phyloP scores from a whole-genome alignment of 2,888 invertebrate species.

The Gymnosoma rotundatum region DNA sequence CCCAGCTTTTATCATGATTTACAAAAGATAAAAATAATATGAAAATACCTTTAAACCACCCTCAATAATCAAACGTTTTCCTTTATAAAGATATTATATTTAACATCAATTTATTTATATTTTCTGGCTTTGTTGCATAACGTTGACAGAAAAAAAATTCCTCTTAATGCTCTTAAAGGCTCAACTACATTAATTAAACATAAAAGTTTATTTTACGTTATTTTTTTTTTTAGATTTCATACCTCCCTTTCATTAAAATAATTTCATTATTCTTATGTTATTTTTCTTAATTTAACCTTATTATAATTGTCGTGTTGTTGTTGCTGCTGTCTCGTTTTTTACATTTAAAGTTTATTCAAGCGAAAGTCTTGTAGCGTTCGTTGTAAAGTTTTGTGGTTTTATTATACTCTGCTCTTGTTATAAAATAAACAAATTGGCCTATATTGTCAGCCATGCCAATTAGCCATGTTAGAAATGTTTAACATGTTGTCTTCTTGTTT shows the following conservation, averaged over 20 bases:
- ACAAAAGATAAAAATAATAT: no score
- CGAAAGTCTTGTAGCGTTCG: constrained; percentile 17
- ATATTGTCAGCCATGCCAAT: constrained; percentile 62
- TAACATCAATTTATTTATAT: background rate
- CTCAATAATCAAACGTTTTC: background rate
- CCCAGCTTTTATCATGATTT: background rate
- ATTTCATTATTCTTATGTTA: constrained; percentile 24
- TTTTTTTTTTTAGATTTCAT: constrained; percentile 27
- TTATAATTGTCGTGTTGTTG: background rate
- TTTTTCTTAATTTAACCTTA: constrained; percentile 27
- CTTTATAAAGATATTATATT: background rate
- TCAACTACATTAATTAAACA: constrained; percentile 63
- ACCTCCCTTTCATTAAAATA: constrained; percentile 30
- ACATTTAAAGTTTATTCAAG: background rate
- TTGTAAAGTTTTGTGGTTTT: constrained; percentile 25
- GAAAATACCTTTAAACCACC: constrained; percentile 4
- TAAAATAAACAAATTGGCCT: constrained; percentile 53
- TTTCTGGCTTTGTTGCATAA: constrained; percentile 8
- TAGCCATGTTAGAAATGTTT: constrained; percentile 56
- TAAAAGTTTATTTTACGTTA: constrained; percentile 45
- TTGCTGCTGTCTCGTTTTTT: background rate
- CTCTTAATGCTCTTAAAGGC: constrained; percentile 36
- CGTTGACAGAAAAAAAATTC: background rate
- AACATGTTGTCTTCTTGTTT: constrained; percentile 34
- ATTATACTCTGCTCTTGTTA: constrained; percentile 7